A percentile compares a stretch with the other conserved stretches of the same genome.
phyloP scores from a whole-genome alignment of 2,113 vertebrate species.

The Pelvicachromis taeniatus region DNA sequence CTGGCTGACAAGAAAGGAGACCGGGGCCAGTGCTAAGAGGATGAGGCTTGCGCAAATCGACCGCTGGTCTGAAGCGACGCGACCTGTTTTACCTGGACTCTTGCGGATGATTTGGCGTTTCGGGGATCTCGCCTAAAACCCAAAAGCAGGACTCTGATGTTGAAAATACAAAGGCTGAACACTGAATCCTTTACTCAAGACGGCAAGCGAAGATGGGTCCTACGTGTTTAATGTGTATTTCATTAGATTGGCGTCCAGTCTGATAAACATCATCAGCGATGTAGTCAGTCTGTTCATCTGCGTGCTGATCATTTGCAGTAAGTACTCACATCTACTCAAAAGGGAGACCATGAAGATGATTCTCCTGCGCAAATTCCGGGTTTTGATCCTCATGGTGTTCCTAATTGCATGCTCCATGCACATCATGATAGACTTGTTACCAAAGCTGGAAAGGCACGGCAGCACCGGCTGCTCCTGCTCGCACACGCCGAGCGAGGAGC shows the following conservation, averaged over 20 bases:
- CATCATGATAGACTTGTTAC: slow-evolving; percentile 90
- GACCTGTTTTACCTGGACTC: slow-evolving; percentile 60
- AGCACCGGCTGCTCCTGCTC: slow-evolving; percentile 80
- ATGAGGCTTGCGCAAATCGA: slow-evolving; percentile 52
- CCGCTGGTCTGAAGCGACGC: slow-evolving; percentile 40
- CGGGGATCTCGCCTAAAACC: slow-evolving; percentile 4
- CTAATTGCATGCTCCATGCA: slow-evolving; percentile 92
- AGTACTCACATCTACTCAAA: slow-evolving; percentile 67
- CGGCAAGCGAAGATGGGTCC: slow-evolving; percentile 71
- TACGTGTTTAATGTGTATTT: slow-evolving; percentile 69
- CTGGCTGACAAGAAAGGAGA: neutral
- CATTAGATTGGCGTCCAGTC: slow-evolving; percentile 70
- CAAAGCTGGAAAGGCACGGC: slow-evolving; percentile 82
- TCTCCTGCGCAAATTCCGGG: slow-evolving; percentile 87
- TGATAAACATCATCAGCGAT: slow-evolving; percentile 75
- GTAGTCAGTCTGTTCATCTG: slow-evolving; percentile 76
- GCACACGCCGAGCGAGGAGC: slow-evolving; percentile 72
- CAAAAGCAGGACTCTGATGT: slow-evolving; percentile 19
- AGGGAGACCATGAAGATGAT: slow-evolving; percentile 85
- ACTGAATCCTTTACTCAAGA: slow-evolving; percentile 71
- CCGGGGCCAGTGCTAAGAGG: slow-evolving; percentile 4
- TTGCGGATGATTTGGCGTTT: slow-evolving; percentile 39
- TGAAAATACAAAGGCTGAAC: slow-evolving; percentile 50
- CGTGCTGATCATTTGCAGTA: slow-evolving; percentile 72
- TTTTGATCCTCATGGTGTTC: slow-evolving; percentile 88